Percentiles rank a stretch among this genome's conserved stretches.
Conservation (phyloP, 2,888 invertebrate genomes). For the Rhyacophila evoluta region DNA sequence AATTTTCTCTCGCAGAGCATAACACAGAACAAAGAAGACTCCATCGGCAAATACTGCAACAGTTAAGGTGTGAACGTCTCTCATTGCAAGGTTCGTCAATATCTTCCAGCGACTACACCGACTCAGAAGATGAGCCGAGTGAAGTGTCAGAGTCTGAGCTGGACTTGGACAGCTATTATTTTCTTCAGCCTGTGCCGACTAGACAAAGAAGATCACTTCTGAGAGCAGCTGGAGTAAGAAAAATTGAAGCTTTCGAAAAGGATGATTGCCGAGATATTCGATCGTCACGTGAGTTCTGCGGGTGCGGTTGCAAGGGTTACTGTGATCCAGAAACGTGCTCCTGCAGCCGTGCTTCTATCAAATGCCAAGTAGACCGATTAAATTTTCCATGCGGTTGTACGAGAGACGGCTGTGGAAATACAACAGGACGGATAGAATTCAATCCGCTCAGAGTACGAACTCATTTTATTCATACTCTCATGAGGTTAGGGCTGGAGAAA, state of each 20-base stretch:
- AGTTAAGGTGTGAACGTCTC: constrained; percentile 78
- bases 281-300: constrained; percentile 92
- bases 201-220: constrained; percentile 89
- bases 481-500: constrained; percentile 91
- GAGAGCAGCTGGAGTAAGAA: constrained; percentile 92
- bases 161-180: constrained; percentile 91
- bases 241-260: constrained; percentile 94
- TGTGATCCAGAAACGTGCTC: constrained; percentile 97
- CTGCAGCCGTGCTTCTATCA: constrained; percentile 94
- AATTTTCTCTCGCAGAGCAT: constrained; percentile 89
- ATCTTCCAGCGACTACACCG: constrained; percentile 86
- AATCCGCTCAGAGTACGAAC: constrained; percentile 95
- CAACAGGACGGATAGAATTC: constrained; percentile 94
- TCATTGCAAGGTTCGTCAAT: constrained; percentile 68
- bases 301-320: constrained; percentile 91
- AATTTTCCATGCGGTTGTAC: constrained; percentile 98
- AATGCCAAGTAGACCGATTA: constrained; percentile 96
- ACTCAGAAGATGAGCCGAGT: constrained; percentile 86
- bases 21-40: constrained; percentile 88
- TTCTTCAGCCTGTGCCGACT: constrained; percentile 92
- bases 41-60: constrained; percentile 84
- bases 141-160: constrained; percentile 86
- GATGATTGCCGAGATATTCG: constrained; percentile 94
- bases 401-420: constrained; percentile 93
- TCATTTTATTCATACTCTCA: constrained; percentile 96